Percentiles rank a stretch among this genome's conserved stretches.
These are phyloP conservation scores for Anoura caudifer DNA, from an alignment of 2,113 vertebrate genomes.

Conservation along the genomic window DNA sequence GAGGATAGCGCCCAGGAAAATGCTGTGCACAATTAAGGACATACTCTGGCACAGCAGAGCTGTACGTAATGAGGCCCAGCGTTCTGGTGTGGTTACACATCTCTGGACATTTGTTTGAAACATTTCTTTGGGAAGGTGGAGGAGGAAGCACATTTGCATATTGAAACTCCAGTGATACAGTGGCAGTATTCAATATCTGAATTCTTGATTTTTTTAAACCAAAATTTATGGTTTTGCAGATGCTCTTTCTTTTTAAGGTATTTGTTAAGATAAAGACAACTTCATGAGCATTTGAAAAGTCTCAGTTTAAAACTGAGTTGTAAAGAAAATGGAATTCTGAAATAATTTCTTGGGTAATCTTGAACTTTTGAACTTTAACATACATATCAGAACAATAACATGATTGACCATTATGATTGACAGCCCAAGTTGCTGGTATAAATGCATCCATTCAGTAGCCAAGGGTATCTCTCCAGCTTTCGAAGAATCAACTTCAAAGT, in stretches of 20 bases:
- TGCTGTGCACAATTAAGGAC: neutral
- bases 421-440: neutral
- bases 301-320: neutral
- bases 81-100: neutral
- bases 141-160: neutral
- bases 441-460: neutral
- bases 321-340: neutral
- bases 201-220: neutral
- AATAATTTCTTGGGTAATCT: neutral
- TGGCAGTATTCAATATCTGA: neutral
- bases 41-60: neutral
- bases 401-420: neutral
- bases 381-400: neutral
- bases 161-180: neutral
- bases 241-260: neutral
- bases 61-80: neutral
- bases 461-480: neutral
- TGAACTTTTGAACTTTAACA: neutral
- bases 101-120: neutral
- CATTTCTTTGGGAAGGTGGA: neutral
- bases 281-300: neutral
- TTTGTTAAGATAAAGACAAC: neutral
- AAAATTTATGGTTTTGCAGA: neutral
- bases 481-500: conserved; percentile 10
- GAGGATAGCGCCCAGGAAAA: neutral